Conservation (phyloP, 2,888 invertebrate genomes). For the Nemotelus pantherinus region DNA sequence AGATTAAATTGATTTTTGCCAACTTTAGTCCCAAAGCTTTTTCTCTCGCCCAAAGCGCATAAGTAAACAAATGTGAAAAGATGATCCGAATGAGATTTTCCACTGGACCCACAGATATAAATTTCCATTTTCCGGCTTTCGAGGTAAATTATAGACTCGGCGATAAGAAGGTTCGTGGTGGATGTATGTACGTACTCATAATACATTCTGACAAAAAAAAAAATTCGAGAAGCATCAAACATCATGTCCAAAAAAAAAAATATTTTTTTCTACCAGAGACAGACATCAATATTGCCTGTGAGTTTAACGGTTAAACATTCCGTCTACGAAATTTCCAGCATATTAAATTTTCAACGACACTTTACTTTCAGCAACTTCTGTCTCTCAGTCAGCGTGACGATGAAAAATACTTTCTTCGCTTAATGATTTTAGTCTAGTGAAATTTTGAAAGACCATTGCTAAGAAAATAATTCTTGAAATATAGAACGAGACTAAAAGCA, state of each 20-base stretch:
- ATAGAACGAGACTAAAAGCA: no score
- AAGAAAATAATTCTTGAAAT: no score
- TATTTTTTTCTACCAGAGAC: conserved; percentile 10
- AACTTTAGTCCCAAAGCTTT: neutral
- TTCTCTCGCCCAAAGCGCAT: neutral
- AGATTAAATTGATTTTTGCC: no score
- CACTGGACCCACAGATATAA: conserved; percentile 44
- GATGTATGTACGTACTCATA: conserved; percentile 27
- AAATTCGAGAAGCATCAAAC: neutral
- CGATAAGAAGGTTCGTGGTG: conserved; percentile 46
- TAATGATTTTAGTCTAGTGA: no score
- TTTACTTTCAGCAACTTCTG: conserved; percentile 24
- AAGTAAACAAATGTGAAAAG: neutral
- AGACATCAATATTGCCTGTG: neutral
- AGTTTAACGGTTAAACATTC: neutral
- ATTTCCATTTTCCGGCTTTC: conserved; percentile 45
- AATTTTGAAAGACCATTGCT: no score
- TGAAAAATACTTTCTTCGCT: conserved; percentile 7
- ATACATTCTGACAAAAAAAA: neutral
- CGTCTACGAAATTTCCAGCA: conserved; percentile 28
- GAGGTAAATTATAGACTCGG: conserved; percentile 48
- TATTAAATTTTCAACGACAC: conserved; percentile 37
- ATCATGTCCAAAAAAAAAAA: conserved; percentile 17
- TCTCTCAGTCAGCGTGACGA: conserved; percentile 20
- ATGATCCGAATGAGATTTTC: conserved; percentile 33